Base-by-base conservation (phyloP, 2,888 invertebrate species). In the Machimus rusticus region DNA sequence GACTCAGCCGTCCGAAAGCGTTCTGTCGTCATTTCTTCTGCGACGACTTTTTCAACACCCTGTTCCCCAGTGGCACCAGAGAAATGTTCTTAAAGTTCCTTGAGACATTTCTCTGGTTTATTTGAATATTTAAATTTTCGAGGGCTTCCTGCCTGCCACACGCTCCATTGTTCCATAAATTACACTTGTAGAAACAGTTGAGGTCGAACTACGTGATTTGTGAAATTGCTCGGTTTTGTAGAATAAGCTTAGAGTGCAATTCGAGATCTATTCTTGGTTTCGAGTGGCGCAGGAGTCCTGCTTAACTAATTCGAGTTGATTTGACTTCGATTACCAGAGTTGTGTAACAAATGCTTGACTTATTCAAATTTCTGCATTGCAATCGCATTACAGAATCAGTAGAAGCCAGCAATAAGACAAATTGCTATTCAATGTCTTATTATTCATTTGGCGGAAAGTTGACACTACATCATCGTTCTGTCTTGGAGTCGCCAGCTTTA, bases 1-100 rank as follows among this genome's bases (percentile, higher is more conserved):
- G 81, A 81, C 46, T 81, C 81, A 81, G 81, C 66, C n/a, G 28
- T 81, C 81, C 81, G 9, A 81, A 81, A 81, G 34, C 31, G 55
- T 46, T 81, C 31, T 81, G 81, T 81, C 81, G 81, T 81, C 81
- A 81, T 81, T 43, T 66, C 0, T 66, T 66, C 28, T 23, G 28
- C 19, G 19, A 23, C 23, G 12, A 66, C 66, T 23, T 66, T 46
- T 66, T 12, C 23, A 66, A 2, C 66, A 66, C 66, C 66, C 66
- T 66, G 8, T 66, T 9, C 66, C 66, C 23, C 9, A 4, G 12
- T 66, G 66, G 28, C 66, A 66, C 28, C 12, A 66, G 66, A 1
- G 66, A 66, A 66, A 23, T 19, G 28, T 66, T 66, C 66, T 28
- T 12, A 66, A 66, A 6, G 19, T 12, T 66, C 66, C 66, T 66